Evolutionary conservation across 1,140 invertebrate genomes (phyloP).

Genomic region (Bombus confusus): DNA sequence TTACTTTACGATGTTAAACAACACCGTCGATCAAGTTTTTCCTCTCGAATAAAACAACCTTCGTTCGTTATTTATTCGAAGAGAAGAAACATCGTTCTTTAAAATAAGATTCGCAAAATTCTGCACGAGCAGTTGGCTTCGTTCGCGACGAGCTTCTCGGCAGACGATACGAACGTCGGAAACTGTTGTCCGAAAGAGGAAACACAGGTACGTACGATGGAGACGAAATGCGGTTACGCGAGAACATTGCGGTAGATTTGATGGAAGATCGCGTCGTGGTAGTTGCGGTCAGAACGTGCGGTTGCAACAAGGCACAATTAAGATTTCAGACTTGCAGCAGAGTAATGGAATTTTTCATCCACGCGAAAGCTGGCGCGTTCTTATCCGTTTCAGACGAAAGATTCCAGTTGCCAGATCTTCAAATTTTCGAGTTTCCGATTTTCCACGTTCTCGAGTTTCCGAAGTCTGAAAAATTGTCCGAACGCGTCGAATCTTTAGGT

Average conservation of each 20-base stretch:
- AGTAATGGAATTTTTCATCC: constrained; percentile 3
- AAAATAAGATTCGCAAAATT: background rate
- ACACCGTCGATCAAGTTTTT: too few relatives aligned
- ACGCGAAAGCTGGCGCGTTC: background rate
- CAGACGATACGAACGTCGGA: too few relatives aligned
- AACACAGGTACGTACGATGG: background rate
- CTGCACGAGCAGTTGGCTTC: background rate
- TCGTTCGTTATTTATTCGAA: background rate
- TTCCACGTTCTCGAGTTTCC: too few relatives aligned
- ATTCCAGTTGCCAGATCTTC: background rate
- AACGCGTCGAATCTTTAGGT: too few relatives aligned
- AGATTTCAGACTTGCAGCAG: background rate
- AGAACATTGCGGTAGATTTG: constrained; percentile 21
- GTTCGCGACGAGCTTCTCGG: background rate
- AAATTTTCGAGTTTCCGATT: background rate
- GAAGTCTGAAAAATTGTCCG: too few relatives aligned
- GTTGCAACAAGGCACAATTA: background rate
- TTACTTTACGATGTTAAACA: too few relatives aligned
- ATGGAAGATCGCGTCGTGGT: constrained; percentile 10
- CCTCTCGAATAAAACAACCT: too few relatives aligned
- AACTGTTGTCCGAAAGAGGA: background rate
- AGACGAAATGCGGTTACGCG: constrained; percentile 4
- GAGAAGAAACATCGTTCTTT: background rate
- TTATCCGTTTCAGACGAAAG: background rate
- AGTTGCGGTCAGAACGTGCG: constrained; percentile 15